phyloP scores from a whole-genome alignment of 2,113 vertebrate genomes.

The Potamarius usumacintae region DNA sequence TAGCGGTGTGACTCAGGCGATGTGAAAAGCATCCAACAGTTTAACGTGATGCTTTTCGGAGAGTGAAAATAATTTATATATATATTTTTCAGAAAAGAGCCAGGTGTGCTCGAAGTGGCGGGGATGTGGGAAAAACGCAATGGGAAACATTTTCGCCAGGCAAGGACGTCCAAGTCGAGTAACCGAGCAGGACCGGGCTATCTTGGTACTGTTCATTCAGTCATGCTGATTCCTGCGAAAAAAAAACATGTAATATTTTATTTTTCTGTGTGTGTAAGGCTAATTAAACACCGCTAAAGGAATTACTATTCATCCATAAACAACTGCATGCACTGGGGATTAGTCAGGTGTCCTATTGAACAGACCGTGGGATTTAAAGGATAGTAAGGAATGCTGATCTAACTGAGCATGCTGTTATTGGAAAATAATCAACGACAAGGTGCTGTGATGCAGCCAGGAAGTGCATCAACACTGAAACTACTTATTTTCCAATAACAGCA shows the following conservation, averaged over 20 bases:
- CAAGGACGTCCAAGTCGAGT: conserved; percentile 85
- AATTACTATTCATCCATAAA: not conserved
- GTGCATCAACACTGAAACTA: no score
- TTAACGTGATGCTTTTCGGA: not conserved
- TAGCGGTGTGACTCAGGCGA: not conserved
- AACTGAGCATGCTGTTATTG: not conserved
- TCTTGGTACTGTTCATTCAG: conserved; percentile 73
- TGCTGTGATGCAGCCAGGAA: not conserved
- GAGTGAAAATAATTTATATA: not conserved
- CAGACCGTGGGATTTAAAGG: not conserved
- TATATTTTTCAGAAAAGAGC: not conserved
- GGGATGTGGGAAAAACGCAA: conserved; percentile 73
- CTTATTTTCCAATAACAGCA: not conserved
- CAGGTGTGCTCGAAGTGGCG: conserved; percentile 51
- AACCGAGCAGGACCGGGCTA: conserved; percentile 87
- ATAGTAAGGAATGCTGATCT: no score
- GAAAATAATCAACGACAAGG: not conserved
- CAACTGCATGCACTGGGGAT: not conserved
- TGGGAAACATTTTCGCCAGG: conserved; percentile 90
- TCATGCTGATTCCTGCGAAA: not conserved
- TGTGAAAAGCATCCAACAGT: not conserved
- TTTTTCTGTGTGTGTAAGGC: not conserved
- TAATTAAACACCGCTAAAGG: not conserved
- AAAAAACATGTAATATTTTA: not conserved
- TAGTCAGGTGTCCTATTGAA: conserved; percentile 19